Percentiles rank a stretch among this genome's conserved stretches.
Evolutionary conservation across 2,797 vertebrate genomes (phyloP).

Genomic region (Siniperca undulata): DNA sequence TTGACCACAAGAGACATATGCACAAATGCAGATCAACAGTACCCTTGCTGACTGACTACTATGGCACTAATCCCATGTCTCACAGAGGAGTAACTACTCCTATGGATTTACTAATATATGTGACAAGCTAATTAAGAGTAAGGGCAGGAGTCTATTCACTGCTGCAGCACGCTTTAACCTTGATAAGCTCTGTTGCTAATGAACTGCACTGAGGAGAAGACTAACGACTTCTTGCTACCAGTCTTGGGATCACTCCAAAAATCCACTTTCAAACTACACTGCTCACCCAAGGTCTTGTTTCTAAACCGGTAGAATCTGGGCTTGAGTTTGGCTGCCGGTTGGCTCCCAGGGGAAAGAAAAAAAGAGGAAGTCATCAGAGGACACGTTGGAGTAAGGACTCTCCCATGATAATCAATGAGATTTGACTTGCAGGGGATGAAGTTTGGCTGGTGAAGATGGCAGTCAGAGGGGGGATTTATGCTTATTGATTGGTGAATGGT

Average conservation of each 20-base stretch:
- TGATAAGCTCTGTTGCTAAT: constrained; percentile 74
- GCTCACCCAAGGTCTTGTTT: constrained; percentile 11
- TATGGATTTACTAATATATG: constrained; percentile 65
- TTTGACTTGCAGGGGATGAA: constrained; percentile 46
- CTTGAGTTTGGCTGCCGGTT: not conserved
- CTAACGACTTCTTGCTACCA: constrained; percentile 44
- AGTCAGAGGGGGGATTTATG: constrained; percentile 48
- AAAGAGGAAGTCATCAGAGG: constrained; percentile 22
- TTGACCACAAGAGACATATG: constrained; percentile 1
- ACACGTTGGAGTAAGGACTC: not conserved
- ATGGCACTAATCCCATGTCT: constrained; percentile 61
- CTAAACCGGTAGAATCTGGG: constrained; percentile 21
- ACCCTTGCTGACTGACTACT: constrained; percentile 27
- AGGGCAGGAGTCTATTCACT: constrained; percentile 71
- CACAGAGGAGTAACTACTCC: constrained; percentile 57
- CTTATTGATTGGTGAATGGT: constrained; percentile 67
- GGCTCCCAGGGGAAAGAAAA: not conserved
- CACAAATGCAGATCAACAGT: not conserved
- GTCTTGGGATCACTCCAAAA: constrained; percentile 38
- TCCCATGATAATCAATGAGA: constrained; percentile 42
- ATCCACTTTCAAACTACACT: constrained; percentile 27
- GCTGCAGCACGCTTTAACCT: constrained; percentile 69
- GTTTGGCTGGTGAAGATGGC: constrained; percentile 16
- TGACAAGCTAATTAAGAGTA: constrained; percentile 78
- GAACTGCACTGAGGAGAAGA: constrained; percentile 59